These are phyloP conservation scores for Melanotaenia boesemani DNA, from an alignment of 2,797 vertebrate species.

Conservation along the genomic window DNA sequence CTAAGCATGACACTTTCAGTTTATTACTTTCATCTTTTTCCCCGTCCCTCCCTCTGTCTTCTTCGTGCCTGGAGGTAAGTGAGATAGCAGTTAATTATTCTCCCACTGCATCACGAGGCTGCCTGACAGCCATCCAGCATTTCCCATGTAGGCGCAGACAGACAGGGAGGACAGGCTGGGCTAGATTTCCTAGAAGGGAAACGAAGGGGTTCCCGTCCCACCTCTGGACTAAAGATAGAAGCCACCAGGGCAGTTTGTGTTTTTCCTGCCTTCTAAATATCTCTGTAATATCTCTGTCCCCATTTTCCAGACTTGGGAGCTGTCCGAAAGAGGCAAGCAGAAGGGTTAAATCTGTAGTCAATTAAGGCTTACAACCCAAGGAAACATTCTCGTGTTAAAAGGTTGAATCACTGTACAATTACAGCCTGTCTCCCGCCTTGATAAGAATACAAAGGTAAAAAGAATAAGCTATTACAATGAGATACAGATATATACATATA, in stretches of 20 bases:
- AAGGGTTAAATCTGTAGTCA: conserved; percentile 22
- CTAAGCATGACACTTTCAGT: conserved; percentile 13
- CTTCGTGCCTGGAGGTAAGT: conserved; percentile 38
- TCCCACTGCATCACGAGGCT: conserved; percentile 22
- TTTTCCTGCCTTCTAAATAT: conserved; percentile 26
- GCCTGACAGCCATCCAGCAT: conserved; percentile 38
- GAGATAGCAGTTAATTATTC: conserved; percentile 58
- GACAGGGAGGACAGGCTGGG: conserved; percentile 42
- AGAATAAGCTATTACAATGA: conserved; percentile 33
- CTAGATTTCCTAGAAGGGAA: conserved; percentile 56
- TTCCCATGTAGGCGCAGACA: conserved; percentile 35
- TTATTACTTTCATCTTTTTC: conserved; percentile 10
- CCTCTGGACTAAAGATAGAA: conserved; percentile 47
- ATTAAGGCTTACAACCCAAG: conserved; percentile 25
- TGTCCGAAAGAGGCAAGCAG: conserved; percentile 5
- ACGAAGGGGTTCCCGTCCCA: conserved; percentile 44
- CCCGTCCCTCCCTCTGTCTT: conserved; percentile 10
- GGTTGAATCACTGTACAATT: conserved; percentile 38
- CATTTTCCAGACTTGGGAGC: conserved; percentile 27
- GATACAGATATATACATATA: conserved; percentile 7
- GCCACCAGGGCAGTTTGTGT: conserved; percentile 28
- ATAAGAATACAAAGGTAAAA: conserved; percentile 16
- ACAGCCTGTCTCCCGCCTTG: conserved; percentile 18
- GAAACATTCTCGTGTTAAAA: conserved; percentile 34
- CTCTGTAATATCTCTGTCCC: conserved; percentile 13